Evolutionary conservation across 2,888 invertebrate species (phyloP).

Genomic region (Lithophane semibrunnea): DNA sequence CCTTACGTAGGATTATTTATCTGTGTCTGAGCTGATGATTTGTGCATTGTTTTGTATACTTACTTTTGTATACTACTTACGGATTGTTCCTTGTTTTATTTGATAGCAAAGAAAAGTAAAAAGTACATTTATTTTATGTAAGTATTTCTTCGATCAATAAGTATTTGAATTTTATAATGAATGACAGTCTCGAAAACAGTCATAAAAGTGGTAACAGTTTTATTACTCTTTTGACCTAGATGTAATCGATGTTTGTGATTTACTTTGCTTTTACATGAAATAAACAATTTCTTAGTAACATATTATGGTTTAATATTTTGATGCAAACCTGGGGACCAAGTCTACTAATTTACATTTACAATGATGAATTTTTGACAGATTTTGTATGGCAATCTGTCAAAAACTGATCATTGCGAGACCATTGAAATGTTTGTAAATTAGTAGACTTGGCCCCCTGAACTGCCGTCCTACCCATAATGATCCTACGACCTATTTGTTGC

Average conservation of each 20-base stretch:
- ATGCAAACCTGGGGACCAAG: neutral
- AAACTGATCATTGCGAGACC: too few species aligned
- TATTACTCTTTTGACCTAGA: neutral
- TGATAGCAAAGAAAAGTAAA: neutral
- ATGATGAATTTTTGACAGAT: too few species aligned
- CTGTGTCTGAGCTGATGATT: neutral
- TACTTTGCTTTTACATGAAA: conserved; percentile 21
- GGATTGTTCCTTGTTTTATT: too few species aligned
- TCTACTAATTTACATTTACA: too few species aligned
- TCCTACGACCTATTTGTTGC: neutral
- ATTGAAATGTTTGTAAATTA: too few species aligned
- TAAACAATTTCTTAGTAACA: conserved; percentile 4
- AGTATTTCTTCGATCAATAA: neutral
- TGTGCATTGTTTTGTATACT: neutral
- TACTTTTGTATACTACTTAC: neutral
- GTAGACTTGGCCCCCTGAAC: too few species aligned
- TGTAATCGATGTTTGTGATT: conserved; percentile 12
- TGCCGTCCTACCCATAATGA: neutral
- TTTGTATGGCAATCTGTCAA: too few species aligned
- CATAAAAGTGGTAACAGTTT: neutral
- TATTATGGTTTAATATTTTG: neutral
- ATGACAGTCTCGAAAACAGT: neutral
- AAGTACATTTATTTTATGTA: neutral
- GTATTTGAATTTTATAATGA: neutral
- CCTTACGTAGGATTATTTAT: too few species aligned